Percentiles rank a stretch among this genome's conserved stretches.
Conservation (phyloP, 2,797 vertebrate genomes). For the Rhabdophis nuchalis region DNA sequence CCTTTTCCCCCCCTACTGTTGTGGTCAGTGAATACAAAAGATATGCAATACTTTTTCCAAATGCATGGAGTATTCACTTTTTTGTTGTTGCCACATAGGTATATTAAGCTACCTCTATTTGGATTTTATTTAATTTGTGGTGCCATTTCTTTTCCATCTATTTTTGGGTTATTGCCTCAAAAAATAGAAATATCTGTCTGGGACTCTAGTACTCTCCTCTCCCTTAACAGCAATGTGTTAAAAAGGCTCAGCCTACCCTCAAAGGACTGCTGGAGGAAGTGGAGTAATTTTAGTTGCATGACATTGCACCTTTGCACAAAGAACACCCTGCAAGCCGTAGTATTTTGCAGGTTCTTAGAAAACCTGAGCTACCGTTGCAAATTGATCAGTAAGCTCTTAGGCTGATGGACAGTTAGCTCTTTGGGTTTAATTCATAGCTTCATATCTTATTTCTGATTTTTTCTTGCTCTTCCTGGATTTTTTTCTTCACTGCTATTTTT, state of each 20-base stretch:
- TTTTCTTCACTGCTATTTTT: neutral
- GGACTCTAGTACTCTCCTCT: neutral
- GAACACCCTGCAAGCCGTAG: neutral
- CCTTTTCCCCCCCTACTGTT: neutral
- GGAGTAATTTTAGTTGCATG: neutral
- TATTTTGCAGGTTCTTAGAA: neutral
- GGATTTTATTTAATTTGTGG: neutral
- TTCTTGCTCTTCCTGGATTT: neutral
- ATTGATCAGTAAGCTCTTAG: neutral
- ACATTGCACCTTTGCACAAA: neutral
- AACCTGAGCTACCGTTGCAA: neutral
- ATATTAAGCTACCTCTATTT: neutral
- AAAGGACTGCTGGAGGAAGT: neutral
- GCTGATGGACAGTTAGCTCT: neutral
- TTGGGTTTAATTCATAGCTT: neutral
- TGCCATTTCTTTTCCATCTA: neutral
- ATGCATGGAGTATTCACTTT: neutral
- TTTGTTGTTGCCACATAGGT: neutral
- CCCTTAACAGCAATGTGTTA: neutral
- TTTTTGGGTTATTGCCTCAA: neutral
- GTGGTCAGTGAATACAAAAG: neutral
- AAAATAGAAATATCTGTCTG: neutral
- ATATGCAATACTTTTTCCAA: neutral
- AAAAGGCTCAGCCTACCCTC: neutral
- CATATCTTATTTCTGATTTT: neutral